Evolutionary conservation across 1,140 invertebrate species (phyloP).

Genomic region (Gryon sp.): DNA sequence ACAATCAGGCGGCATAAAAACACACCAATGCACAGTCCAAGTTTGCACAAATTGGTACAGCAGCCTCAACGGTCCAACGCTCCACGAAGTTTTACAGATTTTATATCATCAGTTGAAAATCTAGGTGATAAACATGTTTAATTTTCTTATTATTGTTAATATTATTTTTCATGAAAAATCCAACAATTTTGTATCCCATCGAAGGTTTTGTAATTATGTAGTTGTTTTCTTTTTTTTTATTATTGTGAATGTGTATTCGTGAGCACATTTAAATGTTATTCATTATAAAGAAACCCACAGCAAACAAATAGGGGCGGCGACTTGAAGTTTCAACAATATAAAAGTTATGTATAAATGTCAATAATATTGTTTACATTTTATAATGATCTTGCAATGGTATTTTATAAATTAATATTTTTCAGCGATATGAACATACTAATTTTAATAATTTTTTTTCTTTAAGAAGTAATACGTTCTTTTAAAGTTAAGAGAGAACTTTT

Average conservation of each 20-base stretch:
- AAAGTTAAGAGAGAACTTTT: too few relatives aligned
- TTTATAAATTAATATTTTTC: too few relatives aligned
- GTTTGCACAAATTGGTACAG: conserved; percentile 81
- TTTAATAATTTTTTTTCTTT: too few relatives aligned
- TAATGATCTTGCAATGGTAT: too few relatives aligned
- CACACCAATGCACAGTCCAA: conserved; percentile 85
- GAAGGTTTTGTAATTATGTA: not conserved
- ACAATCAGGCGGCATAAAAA: conserved; percentile 91
- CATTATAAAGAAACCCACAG: not conserved
- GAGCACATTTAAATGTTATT: too few relatives aligned
- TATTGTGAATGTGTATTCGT: too few relatives aligned
- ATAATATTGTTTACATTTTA: too few relatives aligned
- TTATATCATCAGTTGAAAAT: conserved; percentile 86
- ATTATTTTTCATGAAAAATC: not conserved
- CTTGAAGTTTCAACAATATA: conserved; percentile 30
- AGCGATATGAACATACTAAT: too few relatives aligned
- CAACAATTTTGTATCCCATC: not conserved
- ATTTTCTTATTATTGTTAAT: not conserved
- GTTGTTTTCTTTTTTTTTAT: too few relatives aligned
- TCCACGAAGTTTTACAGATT: conserved; percentile 82
- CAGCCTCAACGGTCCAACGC: conserved; percentile 69
- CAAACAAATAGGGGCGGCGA: conserved; percentile 43
- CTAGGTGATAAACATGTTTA: conserved; percentile 81
- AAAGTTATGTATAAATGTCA: too few relatives aligned
- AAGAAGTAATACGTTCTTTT: too few relatives aligned